Evolutionary conservation across 2,113 vertebrate species (phyloP), one percentile per base, ranked within the genome.

Genomic region (Lepus americanus): DNA sequence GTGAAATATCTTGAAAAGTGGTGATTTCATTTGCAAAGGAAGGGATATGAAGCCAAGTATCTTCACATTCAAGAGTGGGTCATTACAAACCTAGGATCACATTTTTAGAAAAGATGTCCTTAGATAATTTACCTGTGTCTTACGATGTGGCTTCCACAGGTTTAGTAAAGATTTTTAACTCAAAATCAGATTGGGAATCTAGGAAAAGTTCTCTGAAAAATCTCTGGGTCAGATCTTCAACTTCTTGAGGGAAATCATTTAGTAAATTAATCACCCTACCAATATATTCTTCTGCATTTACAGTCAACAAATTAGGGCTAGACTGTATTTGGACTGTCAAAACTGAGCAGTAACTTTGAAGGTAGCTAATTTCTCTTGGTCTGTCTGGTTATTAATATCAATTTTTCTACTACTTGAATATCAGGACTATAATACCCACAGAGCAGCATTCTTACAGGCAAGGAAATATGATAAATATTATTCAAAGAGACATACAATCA

Each of bases 101-200:
- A 69, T 33, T 86, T 95, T 95, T 78, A 78, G 63, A 27, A 88
- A 84, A 70, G 27, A 33, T 73, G 4, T 67, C 12, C 51, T 87
- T 63, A 59, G 31, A 76, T 9, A 83, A 82, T 31, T 81, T 53
- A 53, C 64, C n/a, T 92, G 7, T 55, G 20, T 76, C 9, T 7
- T 78, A 74, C 19, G 29, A 23, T 9, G 20, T 89, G 53, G n/a
- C 31, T 90, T 88, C 51, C 25, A 69, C 36, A 49, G 16, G 1
- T 76, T 39, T 76, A 70, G 55, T 78, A 90, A 81, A 76, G 16
- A 39, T 72, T 44, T 80, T 1, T 66, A 53, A 84, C 84, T 92
- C 78, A 23, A 74, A 81, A 59, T 27, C 49, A 44, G 7, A 11
- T 78, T 90, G 19, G 11, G 53, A 94, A 53, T 69, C 23, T 59